Percentiles rank a stretch among this genome's conserved stretches.
These are phyloP conservation scores for Adelphocoris suturalis DNA, from an alignment of 2,888 invertebrate species.

Conservation along the genomic window DNA sequence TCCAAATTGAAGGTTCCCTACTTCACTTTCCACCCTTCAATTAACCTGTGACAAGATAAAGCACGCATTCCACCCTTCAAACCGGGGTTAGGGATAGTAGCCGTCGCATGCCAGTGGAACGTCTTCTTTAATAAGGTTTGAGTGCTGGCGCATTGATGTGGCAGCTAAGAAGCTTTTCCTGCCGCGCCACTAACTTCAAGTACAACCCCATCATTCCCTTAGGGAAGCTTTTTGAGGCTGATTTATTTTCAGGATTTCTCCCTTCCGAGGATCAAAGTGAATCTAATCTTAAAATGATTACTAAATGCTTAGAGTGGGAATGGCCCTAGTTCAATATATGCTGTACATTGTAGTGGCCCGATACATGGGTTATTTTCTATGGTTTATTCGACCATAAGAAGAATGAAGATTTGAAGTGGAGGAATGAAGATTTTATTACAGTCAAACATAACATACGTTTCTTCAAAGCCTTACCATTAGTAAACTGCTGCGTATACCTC, in stretches of 20 bases:
- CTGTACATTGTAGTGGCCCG: too few relatives aligned
- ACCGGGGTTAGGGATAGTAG: background rate
- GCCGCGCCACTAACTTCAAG: slow-evolving; percentile 34
- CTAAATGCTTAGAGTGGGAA: too few relatives aligned
- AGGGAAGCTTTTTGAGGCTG: background rate
- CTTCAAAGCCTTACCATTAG: too few relatives aligned
- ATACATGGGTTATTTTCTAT: too few relatives aligned
- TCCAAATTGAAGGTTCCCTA: slow-evolving; percentile 55
- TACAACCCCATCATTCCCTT: background rate
- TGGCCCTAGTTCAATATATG: too few relatives aligned
- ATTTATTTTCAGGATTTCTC: background rate
- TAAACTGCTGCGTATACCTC: too few relatives aligned
- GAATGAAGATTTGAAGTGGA: too few relatives aligned
- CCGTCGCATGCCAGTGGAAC: slow-evolving; percentile 35
- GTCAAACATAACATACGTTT: too few relatives aligned
- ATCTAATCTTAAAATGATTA: too few relatives aligned
- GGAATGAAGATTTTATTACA: too few relatives aligned
- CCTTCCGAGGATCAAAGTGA: too few relatives aligned
- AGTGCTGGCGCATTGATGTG: slow-evolving; percentile 57
- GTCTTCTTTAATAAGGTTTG: slow-evolving; percentile 63
- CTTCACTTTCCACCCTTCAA: slow-evolving; percentile 45
- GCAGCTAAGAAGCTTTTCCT: slow-evolving; percentile 40
- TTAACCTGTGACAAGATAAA: slow-evolving; percentile 60
- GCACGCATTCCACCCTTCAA: slow-evolving; percentile 33
- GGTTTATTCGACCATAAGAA: too few relatives aligned